Evolutionary conservation across 2,797 vertebrate genomes (phyloP).

Genomic region (Sylvia borin): DNA sequence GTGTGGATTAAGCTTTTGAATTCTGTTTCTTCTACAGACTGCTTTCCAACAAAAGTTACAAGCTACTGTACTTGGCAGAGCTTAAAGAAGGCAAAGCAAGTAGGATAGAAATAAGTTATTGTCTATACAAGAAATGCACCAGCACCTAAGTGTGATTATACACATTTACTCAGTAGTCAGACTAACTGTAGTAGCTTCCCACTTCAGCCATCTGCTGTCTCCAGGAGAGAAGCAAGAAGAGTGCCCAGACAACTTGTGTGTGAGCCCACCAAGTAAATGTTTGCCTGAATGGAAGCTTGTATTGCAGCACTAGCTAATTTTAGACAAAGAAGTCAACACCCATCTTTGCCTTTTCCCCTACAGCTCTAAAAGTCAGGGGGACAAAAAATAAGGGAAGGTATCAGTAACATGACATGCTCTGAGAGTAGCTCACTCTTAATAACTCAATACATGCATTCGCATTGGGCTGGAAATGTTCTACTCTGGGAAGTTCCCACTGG

Average conservation of each 20-base stretch:
- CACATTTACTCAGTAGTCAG: slow-evolving; percentile 52
- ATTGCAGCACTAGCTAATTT: background rate
- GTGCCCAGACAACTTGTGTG: background rate
- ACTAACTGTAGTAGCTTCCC: slow-evolving; percentile 60
- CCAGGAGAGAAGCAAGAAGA: background rate
- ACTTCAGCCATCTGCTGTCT: slow-evolving; percentile 61
- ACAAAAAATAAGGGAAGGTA: background rate
- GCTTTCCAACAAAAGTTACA: background rate
- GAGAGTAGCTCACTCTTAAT: background rate
- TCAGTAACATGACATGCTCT: background rate
- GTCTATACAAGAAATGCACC: slow-evolving; percentile 31
- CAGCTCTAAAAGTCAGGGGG: background rate
- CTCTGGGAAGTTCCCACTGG: background rate
- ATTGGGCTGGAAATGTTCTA: background rate
- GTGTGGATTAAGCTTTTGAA: background rate
- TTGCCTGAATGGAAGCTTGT: background rate
- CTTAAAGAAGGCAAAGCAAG: slow-evolving; percentile 12
- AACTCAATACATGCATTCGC: accelerated
- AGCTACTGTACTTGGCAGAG: slow-evolving; percentile 8
- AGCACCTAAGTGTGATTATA: background rate
- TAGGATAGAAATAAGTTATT: slow-evolving; percentile 14
- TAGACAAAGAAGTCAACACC: background rate
- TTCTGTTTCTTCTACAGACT: background rate
- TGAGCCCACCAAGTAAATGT: background rate
- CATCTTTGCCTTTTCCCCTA: background rate